Conservation (phyloP, 2,113 vertebrate species). For the Alaudala cheleensis region DNA sequence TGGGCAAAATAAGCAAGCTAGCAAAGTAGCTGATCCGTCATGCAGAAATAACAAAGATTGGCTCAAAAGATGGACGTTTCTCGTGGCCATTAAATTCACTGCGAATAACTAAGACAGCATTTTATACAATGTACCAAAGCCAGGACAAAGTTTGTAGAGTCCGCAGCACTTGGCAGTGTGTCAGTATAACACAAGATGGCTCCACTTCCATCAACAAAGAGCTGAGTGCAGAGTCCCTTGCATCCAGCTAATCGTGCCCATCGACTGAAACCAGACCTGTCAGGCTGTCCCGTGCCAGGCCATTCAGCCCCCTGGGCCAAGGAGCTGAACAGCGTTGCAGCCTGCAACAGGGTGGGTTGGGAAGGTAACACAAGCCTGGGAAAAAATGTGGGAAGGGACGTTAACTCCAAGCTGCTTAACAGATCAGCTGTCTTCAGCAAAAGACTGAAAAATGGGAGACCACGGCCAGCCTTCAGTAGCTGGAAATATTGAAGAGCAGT, state of each 20-base stretch:
- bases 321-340: not conserved
- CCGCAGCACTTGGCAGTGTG: not conserved
- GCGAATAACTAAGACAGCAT: not conserved
- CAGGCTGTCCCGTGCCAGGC: accelerated
- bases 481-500: not conserved
- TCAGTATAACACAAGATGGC: not conserved
- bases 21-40: not conserved
- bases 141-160: not conserved
- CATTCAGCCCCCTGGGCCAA: not conserved
- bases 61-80: not conserved
- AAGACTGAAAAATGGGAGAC: not conserved
- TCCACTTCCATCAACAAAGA: not conserved
- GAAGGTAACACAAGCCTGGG: not conserved
- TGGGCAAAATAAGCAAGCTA: not conserved
- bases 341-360: not conserved
- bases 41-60: not conserved
- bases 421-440: not conserved
- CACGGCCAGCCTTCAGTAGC: not conserved
- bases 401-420: not conserved
- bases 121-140: not conserved
- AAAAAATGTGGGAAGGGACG: not conserved
- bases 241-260: not conserved
- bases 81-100: not conserved
- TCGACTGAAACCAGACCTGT: not conserved
- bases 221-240: not conserved